Evolutionary conservation across 2,113 vertebrate species (phyloP), one percentile per base, ranked within the genome.

Genomic region (Xerus inauris): DNA sequence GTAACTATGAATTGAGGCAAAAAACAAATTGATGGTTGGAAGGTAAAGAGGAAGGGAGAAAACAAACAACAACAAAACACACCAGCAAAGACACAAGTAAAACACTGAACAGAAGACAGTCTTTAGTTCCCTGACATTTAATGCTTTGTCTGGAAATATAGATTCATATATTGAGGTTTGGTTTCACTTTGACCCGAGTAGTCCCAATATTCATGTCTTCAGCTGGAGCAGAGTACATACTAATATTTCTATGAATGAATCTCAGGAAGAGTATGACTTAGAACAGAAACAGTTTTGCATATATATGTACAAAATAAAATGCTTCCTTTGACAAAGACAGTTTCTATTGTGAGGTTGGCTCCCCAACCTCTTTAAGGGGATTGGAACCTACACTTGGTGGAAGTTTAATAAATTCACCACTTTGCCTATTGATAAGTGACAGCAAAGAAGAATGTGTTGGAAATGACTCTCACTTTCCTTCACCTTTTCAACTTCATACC

Each of bases 401-500:
- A 87, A 64, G 6, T 42, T 49, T 72, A 65, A 32, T 80, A 28
- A 47, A 67, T 89, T 75, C n/a, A 80, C 54, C n/a, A 16, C 19
- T 76, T 82, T 38, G 32, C 64, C 57, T 64, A 0, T 79, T 77
- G 40, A 42, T 30, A 62, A 87, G 49, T 30, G 40, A 65, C 8
- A 40, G 26, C 14, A 69, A 42, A 95, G 26, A 40, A 54, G 30
- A 73, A 85, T 26, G n/a, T 45, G 20, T 26, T 77, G 1, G 16
- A 86, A 92, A 65, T 67, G 16, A 59, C 5, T 11, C 3, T 40
- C 79, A 20, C 42, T 91, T n/a, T 71, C n/a, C 8, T 71, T 65
- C 3, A 2, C 38, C 59, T 95, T 8, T 0, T 0, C 17, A 73
- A 59, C 4, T 0, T 0, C 87, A 87, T 6, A 28, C 80, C 5